Base-by-base conservation (phyloP, 1,140 invertebrate genomes). In the Telenomus remus region DNA sequence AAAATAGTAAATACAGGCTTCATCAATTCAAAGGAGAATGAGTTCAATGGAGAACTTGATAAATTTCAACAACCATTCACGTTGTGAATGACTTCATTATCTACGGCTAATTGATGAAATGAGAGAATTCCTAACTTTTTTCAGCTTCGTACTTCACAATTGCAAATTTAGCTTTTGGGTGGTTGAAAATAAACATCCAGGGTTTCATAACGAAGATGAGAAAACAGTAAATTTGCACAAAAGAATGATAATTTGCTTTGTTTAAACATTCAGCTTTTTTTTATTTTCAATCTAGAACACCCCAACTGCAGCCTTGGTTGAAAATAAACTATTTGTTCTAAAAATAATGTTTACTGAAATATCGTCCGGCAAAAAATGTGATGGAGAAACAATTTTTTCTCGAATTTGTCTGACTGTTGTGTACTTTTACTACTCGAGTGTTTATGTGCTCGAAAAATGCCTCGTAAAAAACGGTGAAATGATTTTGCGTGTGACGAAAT, bases 31-130 rank as follows among this genome's bases (percentile, higher is more conserved):
- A 27, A 27, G 19, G 19, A 27, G 19, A 27, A 27, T 27, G 19
- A 27, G 19, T 27, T 27, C 19, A 27, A 27, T 27, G 2, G 19
- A 27, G 19, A 27, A 27, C 19, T 27, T 27, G 46, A 49, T 49
- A 53, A 71, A 71, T 65, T 70, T 61, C 47, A 44, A 7, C 34
- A 66, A 66, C 53, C 59, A 49, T 56, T 66, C 55, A 61, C 47
- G 19, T 27, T 46, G 10, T 37, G 42, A 54, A 48, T 43, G 50
- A 53, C 35, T 53, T 54, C n/a, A 65, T 35, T 39, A 15, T 54
- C 13, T 33, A 10, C 4, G 7, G 13, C n/a, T 44, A 64, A 53
- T 54, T 47, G 15, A 48, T 44, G 16, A 27, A 42, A 39, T 39
- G 37, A 39, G 19, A 6, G 6, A 27, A 27, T 27, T 27, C 19